These are phyloP conservation scores for Clarias fuscus DNA, from an alignment of 2,797 vertebrate genomes.

Conservation along the genomic window DNA sequence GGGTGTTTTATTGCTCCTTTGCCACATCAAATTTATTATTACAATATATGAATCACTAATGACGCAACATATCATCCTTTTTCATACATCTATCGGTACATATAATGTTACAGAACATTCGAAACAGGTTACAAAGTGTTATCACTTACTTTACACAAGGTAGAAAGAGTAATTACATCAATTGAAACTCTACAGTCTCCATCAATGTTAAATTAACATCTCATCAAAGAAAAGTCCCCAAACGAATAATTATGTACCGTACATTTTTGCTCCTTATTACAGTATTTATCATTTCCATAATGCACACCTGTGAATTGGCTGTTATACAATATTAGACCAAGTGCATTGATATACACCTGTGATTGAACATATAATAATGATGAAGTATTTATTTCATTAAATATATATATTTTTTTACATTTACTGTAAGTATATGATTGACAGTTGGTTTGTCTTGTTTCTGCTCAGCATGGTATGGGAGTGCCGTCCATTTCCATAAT, in stretches of 20 bases:
- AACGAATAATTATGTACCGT: neutral
- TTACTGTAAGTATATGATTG: neutral
- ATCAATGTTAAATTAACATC: neutral
- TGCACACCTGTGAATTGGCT: neutral
- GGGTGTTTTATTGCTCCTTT: neutral
- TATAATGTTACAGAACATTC: neutral
- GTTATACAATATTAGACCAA: neutral
- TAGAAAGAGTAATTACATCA: too few species aligned
- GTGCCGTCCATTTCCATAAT: slow-evolving; percentile 91
- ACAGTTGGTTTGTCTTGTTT: slow-evolving; percentile 20
- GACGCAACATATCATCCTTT: neutral
- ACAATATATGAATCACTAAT: neutral
- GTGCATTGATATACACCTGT: neutral
- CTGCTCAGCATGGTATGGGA: slow-evolving; percentile 83
- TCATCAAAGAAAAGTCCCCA: neutral
- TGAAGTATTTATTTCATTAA: neutral
- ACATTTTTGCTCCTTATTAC: neutral
- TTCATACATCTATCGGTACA: neutral
- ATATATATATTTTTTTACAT: too few species aligned
- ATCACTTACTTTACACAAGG: neutral
- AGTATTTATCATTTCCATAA: neutral
- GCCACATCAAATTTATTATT: neutral
- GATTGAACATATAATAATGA: neutral
- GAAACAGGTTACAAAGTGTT: neutral
- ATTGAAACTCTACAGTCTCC: neutral